Conservation (phyloP, 2,113 vertebrate genomes). For the Silurus meridionalis region DNA sequence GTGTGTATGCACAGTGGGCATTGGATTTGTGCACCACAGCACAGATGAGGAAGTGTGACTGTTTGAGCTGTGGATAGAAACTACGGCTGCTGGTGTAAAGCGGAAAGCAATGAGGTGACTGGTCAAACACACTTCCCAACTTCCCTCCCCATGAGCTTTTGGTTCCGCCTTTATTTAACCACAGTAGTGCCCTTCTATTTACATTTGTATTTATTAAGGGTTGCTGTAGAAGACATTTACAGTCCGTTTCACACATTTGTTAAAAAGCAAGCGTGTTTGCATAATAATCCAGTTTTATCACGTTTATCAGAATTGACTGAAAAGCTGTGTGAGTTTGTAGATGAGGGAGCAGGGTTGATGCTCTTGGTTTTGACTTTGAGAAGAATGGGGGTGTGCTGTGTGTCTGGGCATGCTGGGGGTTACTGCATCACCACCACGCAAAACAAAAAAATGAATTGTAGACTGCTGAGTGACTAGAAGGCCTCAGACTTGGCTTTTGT, state of each 20-base stretch:
- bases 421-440: constrained; percentile 8
- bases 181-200: neutral
- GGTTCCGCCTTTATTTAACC: neutral
- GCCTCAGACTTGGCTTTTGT: constrained; percentile 42
- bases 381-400: constrained; percentile 26
- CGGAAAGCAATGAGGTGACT: constrained; percentile 20
- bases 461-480: constrained; percentile 30
- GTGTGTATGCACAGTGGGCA: neutral
- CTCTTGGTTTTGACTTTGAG: constrained; percentile 45
- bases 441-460: constrained; percentile 22
- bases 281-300: neutral
- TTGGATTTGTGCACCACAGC: neutral
- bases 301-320: neutral
- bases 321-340: neutral
- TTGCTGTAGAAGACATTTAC: neutral
- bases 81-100: constrained; percentile 2
- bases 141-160: neutral
- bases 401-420: constrained; percentile 27
- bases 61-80: constrained; percentile 26
- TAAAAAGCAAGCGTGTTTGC: too few species aligned
- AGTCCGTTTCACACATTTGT: too few species aligned
- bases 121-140: constrained; percentile 2
- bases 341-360: constrained; percentile 11
- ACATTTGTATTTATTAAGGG: neutral
- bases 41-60: constrained; percentile 21